A percentile compares a stretch with the other conserved stretches of the same genome.
phyloP scores from a whole-genome alignment of 30 jellyfish, hydroid and myxozoan species.

The Nemopilema nomurai region DNA sequence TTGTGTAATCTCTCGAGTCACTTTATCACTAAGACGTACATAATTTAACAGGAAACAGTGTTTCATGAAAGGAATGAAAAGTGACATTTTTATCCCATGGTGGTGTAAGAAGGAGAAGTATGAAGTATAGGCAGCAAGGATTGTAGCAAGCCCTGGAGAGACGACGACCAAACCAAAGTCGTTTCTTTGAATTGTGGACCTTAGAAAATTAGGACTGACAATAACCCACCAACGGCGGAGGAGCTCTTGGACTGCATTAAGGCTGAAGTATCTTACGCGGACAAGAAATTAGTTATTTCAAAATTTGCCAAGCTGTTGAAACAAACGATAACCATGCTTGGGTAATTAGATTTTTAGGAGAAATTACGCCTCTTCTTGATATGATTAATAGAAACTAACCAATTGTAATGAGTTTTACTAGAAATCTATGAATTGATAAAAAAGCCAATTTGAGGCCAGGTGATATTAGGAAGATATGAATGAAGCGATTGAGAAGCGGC shows the following conservation, averaged over 20 bases:
- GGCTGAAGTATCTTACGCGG: neutral
- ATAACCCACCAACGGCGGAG: neutral
- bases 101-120: no score
- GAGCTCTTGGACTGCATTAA: neutral
- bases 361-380: slow-evolving; percentile 33
- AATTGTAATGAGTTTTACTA: slow-evolving; percentile 4
- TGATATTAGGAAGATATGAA: slow-evolving; percentile 33
- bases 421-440: slow-evolving; percentile 6
- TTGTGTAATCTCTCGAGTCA: no score
- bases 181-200: no score
- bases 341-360: slow-evolving; percentile 19
- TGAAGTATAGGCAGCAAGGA: no score
- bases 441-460: slow-evolving; percentile 48
- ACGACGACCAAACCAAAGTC: no score
- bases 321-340: slow-evolving; percentile 3
- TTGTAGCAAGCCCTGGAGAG: no score
- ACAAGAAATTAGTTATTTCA: neutral
- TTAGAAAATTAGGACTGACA: neutral
- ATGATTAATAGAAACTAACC: slow-evolving; percentile 1
- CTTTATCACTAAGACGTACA: no score
- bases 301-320: neutral
- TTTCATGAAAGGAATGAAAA: no score
- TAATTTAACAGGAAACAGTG: no score
- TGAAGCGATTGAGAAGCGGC: slow-evolving; percentile 26
- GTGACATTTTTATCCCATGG: no score